Evolutionary conservation across 2,113 vertebrate genomes (phyloP).

Genomic region (Speoplatyrhinus poulsoni): DNA sequence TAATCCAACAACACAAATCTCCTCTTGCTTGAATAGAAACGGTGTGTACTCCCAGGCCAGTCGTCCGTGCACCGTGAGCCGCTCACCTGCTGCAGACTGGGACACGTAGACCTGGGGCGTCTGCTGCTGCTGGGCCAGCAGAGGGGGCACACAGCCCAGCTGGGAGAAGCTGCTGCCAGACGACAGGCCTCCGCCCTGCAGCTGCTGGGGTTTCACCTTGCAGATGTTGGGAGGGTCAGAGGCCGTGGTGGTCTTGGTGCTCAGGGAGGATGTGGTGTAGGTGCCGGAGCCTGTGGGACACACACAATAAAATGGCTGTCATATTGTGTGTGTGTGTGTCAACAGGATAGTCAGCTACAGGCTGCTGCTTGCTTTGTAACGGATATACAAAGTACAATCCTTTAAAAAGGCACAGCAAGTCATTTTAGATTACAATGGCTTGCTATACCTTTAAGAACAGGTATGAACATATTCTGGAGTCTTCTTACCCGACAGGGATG

Average conservation of each 20-base stretch:
- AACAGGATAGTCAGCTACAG: neutral
- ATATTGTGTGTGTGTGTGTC: no score
- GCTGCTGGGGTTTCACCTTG: conserved; percentile 96
- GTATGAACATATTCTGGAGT: neutral
- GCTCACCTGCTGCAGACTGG: conserved; percentile 95
- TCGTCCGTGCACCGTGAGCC: no score
- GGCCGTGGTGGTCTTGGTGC: conserved; percentile 93
- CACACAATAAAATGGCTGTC: neutral
- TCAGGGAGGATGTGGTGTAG: conserved; percentile 93
- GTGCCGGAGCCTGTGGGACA: conserved; percentile 85
- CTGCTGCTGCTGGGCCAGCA: conserved; percentile 94
- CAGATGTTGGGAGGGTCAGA: conserved; percentile 98
- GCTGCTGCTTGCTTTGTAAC: neutral
- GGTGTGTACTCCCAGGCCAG: no score
- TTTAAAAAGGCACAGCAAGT: neutral
- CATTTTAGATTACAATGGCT: no score
- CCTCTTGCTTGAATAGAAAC: no score
- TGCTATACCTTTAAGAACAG: no score
- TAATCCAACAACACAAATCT: no score
- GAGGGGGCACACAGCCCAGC: conserved; percentile 90
- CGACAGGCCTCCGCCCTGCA: conserved; percentile 86
- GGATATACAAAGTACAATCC: neutral
- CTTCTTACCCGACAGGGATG: conserved; percentile 86
- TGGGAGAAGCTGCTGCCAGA: conserved; percentile 92
- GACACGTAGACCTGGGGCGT: conserved; percentile 96